phyloP scores from a whole-genome alignment of 1,140 invertebrate genomes.

The Portunus trituberculatus region DNA sequence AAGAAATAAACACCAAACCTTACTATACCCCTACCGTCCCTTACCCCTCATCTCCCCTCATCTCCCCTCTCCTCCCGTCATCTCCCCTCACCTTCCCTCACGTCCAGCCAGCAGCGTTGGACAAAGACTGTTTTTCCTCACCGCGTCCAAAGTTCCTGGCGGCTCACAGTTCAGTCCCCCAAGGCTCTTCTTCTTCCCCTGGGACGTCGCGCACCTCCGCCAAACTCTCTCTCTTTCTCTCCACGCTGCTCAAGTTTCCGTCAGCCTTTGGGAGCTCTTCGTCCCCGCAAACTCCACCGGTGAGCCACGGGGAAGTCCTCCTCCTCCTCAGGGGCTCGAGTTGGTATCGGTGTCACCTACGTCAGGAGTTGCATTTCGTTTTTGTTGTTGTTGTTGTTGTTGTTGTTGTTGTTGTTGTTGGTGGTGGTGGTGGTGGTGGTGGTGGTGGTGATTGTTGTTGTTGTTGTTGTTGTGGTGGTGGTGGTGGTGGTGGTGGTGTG shows the following conservation, averaged over 20 bases:
- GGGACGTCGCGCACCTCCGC: background rate
- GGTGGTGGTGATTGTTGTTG: background rate
- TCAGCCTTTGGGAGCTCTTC: background rate
- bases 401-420: background rate
- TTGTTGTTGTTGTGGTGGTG: background rate
- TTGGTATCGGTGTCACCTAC: background rate
- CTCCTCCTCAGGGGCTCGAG: background rate
- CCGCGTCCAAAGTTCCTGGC: background rate
- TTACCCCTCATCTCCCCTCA: no score
- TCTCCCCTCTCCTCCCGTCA: background rate
- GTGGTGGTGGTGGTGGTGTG: no score
- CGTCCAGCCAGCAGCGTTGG: background rate
- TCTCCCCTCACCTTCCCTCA: background rate
- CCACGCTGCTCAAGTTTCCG: background rate
- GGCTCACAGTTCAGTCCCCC: background rate
- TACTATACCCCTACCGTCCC: no score
- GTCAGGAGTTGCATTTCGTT: no score
- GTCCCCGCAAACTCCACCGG: background rate
- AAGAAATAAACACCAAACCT: background rate
- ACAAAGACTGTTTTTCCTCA: background rate
- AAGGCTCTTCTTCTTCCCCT: background rate
- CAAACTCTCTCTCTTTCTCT: no score
- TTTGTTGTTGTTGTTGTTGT: background rate
- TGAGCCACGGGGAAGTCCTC: background rate
- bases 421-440: no score